Conservation (phyloP, 2,797 vertebrate genomes). For the Naso thynnoides region DNA sequence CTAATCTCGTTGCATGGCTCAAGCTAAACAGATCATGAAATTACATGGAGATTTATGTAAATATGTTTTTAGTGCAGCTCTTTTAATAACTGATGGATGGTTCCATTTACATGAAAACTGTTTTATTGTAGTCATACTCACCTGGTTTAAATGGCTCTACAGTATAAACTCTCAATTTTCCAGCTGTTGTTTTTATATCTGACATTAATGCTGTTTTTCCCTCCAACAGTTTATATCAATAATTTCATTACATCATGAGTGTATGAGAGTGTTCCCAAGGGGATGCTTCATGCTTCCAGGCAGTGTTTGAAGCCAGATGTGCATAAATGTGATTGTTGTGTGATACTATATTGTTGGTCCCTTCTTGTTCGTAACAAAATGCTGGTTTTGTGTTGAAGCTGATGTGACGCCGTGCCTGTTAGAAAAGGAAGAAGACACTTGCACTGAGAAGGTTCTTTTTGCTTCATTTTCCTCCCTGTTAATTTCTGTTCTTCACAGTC, state of each 20-base stretch:
- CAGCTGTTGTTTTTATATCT: not conserved
- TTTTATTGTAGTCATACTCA: not conserved
- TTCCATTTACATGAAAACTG: slow-evolving; percentile 1
- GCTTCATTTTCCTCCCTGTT: slow-evolving; percentile 61
- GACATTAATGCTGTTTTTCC: slow-evolving; percentile 1
- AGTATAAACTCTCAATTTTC: not conserved
- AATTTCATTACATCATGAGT: not conserved
- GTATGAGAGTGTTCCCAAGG: not conserved
- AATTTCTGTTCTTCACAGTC: slow-evolving; percentile 61
- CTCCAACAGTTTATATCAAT: slow-evolving; percentile 4
- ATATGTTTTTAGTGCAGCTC: slow-evolving; percentile 11
- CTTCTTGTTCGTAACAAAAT: slow-evolving; percentile 70
- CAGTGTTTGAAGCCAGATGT: slow-evolving; percentile 27
- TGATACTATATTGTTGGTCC: slow-evolving; percentile 39
- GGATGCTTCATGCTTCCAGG: not conserved
- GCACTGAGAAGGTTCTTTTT: slow-evolving; percentile 80
- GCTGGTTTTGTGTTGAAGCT: slow-evolving; percentile 82
- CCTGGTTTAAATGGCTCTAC: slow-evolving; percentile 7
- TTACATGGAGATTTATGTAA: slow-evolving; percentile 25
- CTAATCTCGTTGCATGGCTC: slow-evolving; percentile 14
- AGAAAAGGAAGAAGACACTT: slow-evolving; percentile 83
- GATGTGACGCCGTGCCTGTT: slow-evolving; percentile 76
- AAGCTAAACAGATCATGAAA: not conserved
- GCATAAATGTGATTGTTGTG: slow-evolving; percentile 18
- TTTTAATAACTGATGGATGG: slow-evolving; percentile 7